Evolutionary conservation across 2,888 invertebrate genomes (phyloP).

Genomic region (Eupelmus urozonus): DNA sequence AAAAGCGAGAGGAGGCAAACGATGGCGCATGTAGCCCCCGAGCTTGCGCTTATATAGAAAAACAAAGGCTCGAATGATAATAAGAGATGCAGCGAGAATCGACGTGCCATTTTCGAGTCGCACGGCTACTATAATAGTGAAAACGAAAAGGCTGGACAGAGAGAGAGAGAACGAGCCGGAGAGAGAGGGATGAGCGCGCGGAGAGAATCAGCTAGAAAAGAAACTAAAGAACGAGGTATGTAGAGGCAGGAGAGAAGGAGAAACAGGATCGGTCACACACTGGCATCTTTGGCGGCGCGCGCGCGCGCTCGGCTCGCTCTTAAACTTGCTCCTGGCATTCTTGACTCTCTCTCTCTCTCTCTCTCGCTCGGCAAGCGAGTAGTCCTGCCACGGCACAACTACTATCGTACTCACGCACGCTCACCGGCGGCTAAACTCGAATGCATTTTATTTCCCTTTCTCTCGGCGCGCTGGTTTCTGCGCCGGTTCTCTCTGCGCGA

Average conservation of each 20-base stretch:
- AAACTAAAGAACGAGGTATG: conserved; percentile 52
- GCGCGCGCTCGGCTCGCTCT: neutral
- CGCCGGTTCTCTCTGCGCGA: neutral
- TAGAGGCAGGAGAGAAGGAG: conserved; percentile 50
- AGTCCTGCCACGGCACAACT: neutral
- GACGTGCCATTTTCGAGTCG: neutral
- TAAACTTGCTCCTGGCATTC: conserved; percentile 55
- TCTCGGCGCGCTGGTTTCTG: neutral
- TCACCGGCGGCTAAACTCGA: neutral
- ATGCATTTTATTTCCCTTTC: conserved; percentile 48
- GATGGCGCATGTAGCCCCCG: no score
- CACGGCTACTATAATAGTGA: conserved; percentile 26
- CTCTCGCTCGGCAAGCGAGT: conserved; percentile 9
- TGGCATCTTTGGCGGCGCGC: conserved; percentile 40
- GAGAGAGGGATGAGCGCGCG: conserved; percentile 35
- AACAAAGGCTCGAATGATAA: conserved; percentile 15
- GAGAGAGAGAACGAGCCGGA: conserved; percentile 21
- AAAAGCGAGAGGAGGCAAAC: conserved; percentile 17
- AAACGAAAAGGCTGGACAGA: conserved; percentile 40
- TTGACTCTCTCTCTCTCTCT: conserved; percentile 36
- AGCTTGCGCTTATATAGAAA: neutral
- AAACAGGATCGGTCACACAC: conserved; percentile 55
- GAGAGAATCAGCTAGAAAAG: conserved; percentile 53
- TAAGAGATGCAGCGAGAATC: neutral
- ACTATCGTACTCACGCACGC: neutral